Evolutionary conservation across 2,888 invertebrate species (phyloP), one percentile per base, ranked within the genome.

Genomic region (Microdon myrmicae): DNA sequence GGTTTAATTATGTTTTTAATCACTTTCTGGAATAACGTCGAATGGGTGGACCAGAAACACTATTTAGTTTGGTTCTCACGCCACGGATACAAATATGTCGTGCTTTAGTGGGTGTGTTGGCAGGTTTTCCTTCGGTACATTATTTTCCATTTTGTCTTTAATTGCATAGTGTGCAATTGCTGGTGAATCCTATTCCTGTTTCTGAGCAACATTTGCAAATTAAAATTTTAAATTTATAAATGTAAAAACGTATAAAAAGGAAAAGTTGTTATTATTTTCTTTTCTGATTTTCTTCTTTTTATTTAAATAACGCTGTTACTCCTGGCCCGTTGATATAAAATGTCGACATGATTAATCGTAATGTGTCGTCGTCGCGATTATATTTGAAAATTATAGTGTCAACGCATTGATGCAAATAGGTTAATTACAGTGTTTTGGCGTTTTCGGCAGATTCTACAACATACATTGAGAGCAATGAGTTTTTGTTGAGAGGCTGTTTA

Each of bases 371-470:
- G 39, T 41, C 45, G 41, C 48, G 47, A 48, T 44, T 58, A 34
- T 29, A 56, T 35, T 39, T 44, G 13, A 31, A 56, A 43, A 37
- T 51, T 45, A 47, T 32, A 43, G 41, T 51, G 59, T 53, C 51
- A 47, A 53, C 45, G 58, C 31, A 51, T 51, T 48, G 41, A 51
- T 53, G 51, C 38, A 53, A 58, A 61, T 61, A 25, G 61, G 61
- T 61, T 61, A 61, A 56, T 64, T 47, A 43, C 37, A 43, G 16
- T 47, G 8, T 37, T 45, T 59, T 41, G 28, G 20, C 49, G n/a
- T 29, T 23, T 38, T 7, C 23, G 17, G 17, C 12, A 22, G 22
- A 5, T 8, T 5, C 22, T 5, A 6, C 22, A 22, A 8, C 22
- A 22, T 22, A 5, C 22, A n/a, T n/a, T n/a, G n/a, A n/a, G n/a